Evolutionary conservation across 2,888 invertebrate genomes (phyloP), one percentile per base, ranked within the genome.

Genomic region (Corythucha ciliata): DNA sequence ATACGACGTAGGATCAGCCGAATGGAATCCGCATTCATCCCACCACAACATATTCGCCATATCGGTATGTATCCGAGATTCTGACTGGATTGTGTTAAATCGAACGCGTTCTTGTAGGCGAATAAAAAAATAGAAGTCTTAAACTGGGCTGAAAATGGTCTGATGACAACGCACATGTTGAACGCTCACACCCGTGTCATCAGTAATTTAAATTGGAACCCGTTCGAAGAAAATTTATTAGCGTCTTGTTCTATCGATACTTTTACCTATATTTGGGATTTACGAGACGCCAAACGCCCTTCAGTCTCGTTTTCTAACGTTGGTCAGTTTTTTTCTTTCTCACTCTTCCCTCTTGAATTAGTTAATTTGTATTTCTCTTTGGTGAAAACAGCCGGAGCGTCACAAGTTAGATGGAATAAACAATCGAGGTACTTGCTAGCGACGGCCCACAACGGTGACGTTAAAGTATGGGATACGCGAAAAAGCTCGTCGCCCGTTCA

Each of bases 231-330:
- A 2, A 79, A 82, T 66, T 68, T 82, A 40, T 67, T 88, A 52
- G 86, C 92, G 7, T 90, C 92, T 37, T 92, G 91, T 65, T 93
- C 93, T 4, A 88, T 90, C 48, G 94, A 94, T 66, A 89, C 91
- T 33, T 92, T 84, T 64, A 90, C 92, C 29, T 85, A 92, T 66
- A 76, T 94, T 51, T 94, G 94, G 94, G 94, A 96, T 66, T 74
- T 90, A 45, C 71, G 92, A 61, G 91, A 92, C 69, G 75, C 84
- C 7, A 76, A 87, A 55, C 81, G 84, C 67, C 93, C 93, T 16
- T 76, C 80, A 12, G 69, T 85, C 39, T 89, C 92, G 4, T 70
- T 93, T 27, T 88, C 89, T 62, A 89, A 92, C 60, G 87, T 93
- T 63, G 87, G 88, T 83, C 72, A 74, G 76, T 69, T 66, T 27